Evolutionary conservation across 2,113 vertebrate genomes (phyloP).

Genomic region (Poeciliopsis turrubarensis): DNA sequence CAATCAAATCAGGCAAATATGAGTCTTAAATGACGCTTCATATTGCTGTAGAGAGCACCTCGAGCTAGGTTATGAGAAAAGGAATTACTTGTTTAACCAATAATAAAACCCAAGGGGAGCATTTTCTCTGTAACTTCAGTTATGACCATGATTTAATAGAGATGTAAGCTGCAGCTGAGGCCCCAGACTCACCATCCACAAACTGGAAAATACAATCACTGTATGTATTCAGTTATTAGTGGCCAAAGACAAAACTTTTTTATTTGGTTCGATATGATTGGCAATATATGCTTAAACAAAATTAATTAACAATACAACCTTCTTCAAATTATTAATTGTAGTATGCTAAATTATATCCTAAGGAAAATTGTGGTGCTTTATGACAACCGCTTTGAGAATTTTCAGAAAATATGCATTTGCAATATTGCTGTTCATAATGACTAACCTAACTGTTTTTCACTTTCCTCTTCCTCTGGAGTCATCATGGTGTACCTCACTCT

Average conservation of each 20-base stretch:
- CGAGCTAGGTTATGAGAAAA: neutral
- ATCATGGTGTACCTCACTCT: too few relatives aligned
- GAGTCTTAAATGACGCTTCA: neutral
- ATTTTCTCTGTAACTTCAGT: slow-evolving; percentile 13
- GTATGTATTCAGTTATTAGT: neutral
- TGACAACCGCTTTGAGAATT: too few relatives aligned
- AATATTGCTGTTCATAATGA: too few relatives aligned
- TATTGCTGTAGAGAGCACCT: neutral
- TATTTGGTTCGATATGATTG: neutral
- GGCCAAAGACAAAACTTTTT: neutral
- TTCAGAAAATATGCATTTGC: too few relatives aligned
- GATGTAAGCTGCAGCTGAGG: slow-evolving; percentile 15
- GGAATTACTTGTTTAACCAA: slow-evolving; percentile 18
- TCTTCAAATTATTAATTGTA: too few relatives aligned
- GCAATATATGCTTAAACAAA: neutral
- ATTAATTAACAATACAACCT: too few relatives aligned
- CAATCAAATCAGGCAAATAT: slow-evolving; percentile 7
- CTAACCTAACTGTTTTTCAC: too few relatives aligned
- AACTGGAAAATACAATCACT: neutral
- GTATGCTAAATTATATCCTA: too few relatives aligned
- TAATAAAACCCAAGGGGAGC: neutral
- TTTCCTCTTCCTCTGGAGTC: too few relatives aligned
- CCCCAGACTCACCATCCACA: neutral
- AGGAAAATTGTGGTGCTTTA: too few relatives aligned
- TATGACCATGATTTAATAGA: neutral